Percentiles rank a stretch among this genome's conserved stretches.
These are phyloP conservation scores for Zingel zingel DNA, from an alignment of 2,113 vertebrate genomes.

Conservation along the genomic window DNA sequence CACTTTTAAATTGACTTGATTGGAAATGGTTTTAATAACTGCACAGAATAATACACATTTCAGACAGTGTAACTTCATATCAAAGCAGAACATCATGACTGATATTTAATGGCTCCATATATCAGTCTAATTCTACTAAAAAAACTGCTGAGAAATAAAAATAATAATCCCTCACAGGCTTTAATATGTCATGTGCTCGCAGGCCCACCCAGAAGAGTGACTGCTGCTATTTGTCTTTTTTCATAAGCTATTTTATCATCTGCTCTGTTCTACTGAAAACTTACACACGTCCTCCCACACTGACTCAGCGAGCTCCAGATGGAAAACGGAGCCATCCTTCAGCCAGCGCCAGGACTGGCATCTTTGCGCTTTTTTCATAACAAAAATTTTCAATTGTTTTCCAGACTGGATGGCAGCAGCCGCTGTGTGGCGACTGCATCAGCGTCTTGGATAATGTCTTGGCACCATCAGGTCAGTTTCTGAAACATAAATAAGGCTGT, in stretches of 20 bases:
- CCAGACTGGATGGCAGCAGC: constrained; percentile 83
- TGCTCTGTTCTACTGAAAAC: constrained; percentile 54
- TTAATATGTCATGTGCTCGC: constrained; percentile 59
- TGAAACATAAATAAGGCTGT: constrained; percentile 83
- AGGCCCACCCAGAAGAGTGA: constrained; percentile 81
- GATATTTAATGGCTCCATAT: constrained; percentile 51
- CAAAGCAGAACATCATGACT: constrained; percentile 30
- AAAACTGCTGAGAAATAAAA: constrained; percentile 69
- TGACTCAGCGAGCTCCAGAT: constrained; percentile 65
- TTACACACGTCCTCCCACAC: constrained; percentile 66
- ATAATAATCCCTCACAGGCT: constrained; percentile 64
- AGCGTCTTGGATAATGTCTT: constrained; percentile 85
- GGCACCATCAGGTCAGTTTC: constrained; percentile 75
- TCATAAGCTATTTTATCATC: constrained; percentile 69
- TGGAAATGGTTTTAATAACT: constrained; percentile 24
- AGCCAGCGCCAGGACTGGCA: constrained; percentile 64
- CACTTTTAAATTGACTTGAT: background rate
- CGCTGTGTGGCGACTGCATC: constrained; percentile 68
- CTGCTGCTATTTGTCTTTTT: constrained; percentile 65
- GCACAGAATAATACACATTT: constrained; percentile 1
- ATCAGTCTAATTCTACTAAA: constrained; percentile 48
- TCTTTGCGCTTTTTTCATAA: constrained; percentile 81
- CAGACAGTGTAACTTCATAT: constrained; percentile 23
- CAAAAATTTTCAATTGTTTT: constrained; percentile 83
- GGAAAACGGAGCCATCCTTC: constrained; percentile 65